A percentile compares a stretch with the other conserved stretches of the same genome.
These are phyloP conservation scores for Dorcus parallelipipedus DNA, from an alignment of 2,888 invertebrate genomes.

Conservation along the genomic window DNA sequence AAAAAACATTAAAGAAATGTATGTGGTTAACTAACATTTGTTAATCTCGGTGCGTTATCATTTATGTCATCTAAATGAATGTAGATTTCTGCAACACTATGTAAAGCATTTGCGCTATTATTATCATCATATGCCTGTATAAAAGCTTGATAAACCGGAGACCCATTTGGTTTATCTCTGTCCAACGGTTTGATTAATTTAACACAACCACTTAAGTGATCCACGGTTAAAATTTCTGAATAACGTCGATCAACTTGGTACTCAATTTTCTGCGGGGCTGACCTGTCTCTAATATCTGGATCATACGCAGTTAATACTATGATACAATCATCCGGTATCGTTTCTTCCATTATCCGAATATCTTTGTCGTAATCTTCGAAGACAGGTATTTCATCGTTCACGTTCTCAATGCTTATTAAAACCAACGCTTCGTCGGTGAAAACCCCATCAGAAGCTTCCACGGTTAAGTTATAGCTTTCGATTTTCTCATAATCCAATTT, in stretches of 20 bases:
- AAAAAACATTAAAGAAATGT: neutral
- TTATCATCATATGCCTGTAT: conserved; percentile 76
- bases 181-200: conserved; percentile 73
- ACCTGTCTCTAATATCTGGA: conserved; percentile 78
- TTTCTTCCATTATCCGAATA: conserved; percentile 68
- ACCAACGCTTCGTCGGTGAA: conserved; percentile 81
- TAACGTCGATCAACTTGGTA: conserved; percentile 75
- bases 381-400: conserved; percentile 89
- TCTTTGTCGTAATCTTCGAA: conserved; percentile 70
- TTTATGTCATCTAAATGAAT: conserved; percentile 79
- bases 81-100: conserved; percentile 64
- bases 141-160: conserved; percentile 72
- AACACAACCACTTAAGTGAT: conserved; percentile 67
- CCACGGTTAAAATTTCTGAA: conserved; percentile 66
- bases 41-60: conserved; percentile 88
- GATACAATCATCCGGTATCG: conserved; percentile 65
- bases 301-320: conserved; percentile 75
- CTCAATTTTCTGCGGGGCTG: conserved; percentile 72
- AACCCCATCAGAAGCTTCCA: conserved; percentile 80
- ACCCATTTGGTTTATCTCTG: conserved; percentile 85
- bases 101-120: conserved; percentile 61
- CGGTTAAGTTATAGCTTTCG: conserved; percentile 79
- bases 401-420: conserved; percentile 79
- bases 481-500: conserved; percentile 79
- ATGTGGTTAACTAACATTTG: conserved; percentile 56